phyloP scores from a whole-genome alignment of 2,888 invertebrate genomes.

The Pyrgus malvae region DNA sequence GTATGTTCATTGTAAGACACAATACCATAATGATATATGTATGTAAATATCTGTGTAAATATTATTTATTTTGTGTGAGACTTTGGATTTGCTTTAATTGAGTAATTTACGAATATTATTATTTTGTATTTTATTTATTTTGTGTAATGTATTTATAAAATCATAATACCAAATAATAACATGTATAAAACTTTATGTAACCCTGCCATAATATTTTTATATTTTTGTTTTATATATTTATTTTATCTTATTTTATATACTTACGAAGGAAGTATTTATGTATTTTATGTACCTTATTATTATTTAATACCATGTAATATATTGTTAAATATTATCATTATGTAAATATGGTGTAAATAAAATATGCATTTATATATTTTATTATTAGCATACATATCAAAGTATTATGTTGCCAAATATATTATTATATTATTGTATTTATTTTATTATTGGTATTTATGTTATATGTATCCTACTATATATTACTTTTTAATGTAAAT shows the following conservation, averaged over 20 bases:
- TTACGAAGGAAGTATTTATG: slow-evolving; percentile 28
- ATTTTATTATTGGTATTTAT: slow-evolving; percentile 59
- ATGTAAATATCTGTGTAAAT: slow-evolving; percentile 41
- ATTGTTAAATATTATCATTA: no score
- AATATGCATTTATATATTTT: slow-evolving; percentile 56
- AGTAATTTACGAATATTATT: slow-evolving; percentile 32
- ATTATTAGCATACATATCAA: slow-evolving; percentile 36
- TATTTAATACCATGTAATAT: slow-evolving; percentile 29
- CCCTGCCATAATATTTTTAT: slow-evolving; percentile 23
- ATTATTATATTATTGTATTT: slow-evolving; percentile 45
- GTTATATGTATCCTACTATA: slow-evolving; percentile 33
- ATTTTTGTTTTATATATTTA: slow-evolving; percentile 36
- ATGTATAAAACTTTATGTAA: slow-evolving; percentile 32
- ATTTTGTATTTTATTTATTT: slow-evolving; percentile 23
- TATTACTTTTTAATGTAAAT: slow-evolving; percentile 39
- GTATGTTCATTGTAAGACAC: slow-evolving; percentile 7
- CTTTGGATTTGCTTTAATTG: slow-evolving; percentile 77
- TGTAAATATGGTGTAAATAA: slow-evolving; percentile 44
- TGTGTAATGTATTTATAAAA: not conserved
- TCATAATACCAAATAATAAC: not conserved
- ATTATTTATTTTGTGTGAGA: slow-evolving; percentile 46
- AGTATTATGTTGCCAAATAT: slow-evolving; percentile 38
- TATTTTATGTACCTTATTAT: slow-evolving; percentile 21
- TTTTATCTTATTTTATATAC: slow-evolving; percentile 23
- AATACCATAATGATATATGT: slow-evolving; percentile 36